Conservation (phyloP, 2,113 vertebrate species). For the Hylia prasina region DNA sequence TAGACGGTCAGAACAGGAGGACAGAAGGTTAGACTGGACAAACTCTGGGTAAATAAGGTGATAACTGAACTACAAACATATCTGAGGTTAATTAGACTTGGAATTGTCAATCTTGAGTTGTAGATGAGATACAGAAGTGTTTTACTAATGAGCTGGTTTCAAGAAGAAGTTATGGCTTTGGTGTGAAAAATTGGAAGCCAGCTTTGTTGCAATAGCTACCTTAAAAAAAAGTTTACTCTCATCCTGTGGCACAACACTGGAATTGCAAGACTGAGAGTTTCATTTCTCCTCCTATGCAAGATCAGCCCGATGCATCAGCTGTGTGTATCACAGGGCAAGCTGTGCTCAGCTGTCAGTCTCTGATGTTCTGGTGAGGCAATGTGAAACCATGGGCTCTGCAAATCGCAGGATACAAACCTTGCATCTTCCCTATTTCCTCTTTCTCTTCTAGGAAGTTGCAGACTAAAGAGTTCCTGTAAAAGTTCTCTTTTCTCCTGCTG, state of each 20-base stretch:
- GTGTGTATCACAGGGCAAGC: background rate
- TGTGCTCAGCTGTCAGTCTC: background rate
- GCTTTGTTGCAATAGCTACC: background rate
- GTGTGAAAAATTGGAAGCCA: background rate
- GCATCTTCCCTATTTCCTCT: background rate
- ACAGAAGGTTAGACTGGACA: background rate
- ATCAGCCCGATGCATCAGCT: accelerated
- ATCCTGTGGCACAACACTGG: background rate
- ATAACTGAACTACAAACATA: background rate
- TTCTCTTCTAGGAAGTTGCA: background rate
- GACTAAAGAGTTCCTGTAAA: too few relatives aligned
- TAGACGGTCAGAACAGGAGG: background rate
- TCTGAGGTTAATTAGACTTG: background rate
- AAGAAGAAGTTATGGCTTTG: background rate
- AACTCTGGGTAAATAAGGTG: background rate
- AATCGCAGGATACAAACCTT: background rate
- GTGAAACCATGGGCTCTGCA: background rate
- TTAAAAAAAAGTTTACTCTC: background rate
- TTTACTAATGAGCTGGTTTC: background rate
- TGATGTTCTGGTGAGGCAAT: background rate
- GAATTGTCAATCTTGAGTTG: background rate
- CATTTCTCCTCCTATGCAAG: background rate
- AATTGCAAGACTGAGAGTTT: background rate
- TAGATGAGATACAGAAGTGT: background rate
- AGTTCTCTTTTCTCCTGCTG: too few relatives aligned